Evolutionary conservation across 1,140 invertebrate genomes (phyloP).

Genomic region (Probaryconus sp.): DNA sequence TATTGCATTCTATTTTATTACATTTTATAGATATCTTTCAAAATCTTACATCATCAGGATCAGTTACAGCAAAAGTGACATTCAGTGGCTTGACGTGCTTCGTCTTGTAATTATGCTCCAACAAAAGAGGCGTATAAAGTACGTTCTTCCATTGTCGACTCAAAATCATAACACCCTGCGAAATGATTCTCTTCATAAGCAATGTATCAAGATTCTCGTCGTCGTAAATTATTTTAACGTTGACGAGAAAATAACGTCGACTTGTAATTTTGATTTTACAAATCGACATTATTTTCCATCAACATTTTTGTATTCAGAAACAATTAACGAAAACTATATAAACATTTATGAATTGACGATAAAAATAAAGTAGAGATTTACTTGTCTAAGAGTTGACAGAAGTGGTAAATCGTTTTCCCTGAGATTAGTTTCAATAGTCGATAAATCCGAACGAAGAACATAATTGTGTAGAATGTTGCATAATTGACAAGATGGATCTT

Average conservation of each 20-base stretch:
- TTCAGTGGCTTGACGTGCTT: constrained; percentile 89
- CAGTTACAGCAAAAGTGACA: constrained; percentile 91
- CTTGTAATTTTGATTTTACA: no score
- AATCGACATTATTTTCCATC: no score
- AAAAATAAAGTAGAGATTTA: no score
- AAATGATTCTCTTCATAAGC: constrained; percentile 42
- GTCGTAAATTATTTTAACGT: no score
- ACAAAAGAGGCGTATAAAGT: constrained; percentile 93
- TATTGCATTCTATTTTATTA: no score
- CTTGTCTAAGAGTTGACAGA: constrained; percentile 91
- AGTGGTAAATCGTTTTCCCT: constrained; percentile 89
- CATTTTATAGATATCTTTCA: no score
- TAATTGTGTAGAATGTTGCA: constrained; percentile 93
- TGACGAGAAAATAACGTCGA: no score
- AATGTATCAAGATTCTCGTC: constrained; percentile 10
- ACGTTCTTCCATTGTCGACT: constrained; percentile 98
- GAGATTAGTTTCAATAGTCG: constrained; percentile 90
- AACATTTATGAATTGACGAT: no score
- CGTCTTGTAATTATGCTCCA: constrained; percentile 93
- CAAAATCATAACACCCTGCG: constrained; percentile 91
- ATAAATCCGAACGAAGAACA: constrained; percentile 85
- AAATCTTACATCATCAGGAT: constrained; percentile 85
- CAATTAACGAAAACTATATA: no score
- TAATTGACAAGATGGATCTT: constrained; percentile 97
- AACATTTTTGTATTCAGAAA: no score